Base-by-base conservation (phyloP, 2,888 invertebrate genomes). In the Xestia rhomboidea region DNA sequence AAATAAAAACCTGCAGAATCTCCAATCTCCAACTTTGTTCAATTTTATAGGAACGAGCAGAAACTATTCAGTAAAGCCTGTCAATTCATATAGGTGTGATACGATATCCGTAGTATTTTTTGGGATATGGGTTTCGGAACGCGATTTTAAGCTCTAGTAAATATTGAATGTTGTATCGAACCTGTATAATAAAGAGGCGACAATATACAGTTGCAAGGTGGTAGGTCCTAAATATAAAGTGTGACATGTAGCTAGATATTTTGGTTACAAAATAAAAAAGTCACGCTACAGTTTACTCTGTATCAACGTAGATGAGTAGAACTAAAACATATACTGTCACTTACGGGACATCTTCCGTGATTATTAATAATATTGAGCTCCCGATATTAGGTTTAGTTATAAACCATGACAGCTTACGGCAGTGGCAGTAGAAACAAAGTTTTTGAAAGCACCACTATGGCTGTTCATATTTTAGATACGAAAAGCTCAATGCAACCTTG, bases 101-200 rank as follows among this genome's bases (percentile, higher is more conserved):
- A 44, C 30, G 8, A 44, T 71, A 79, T 44, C 51, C 21, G 7
- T 27, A 41, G 18, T 44, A 51, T 44, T 44, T 54, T 41, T 44
- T 51, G 10, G 51, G 18, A 51, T 34, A 51, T 24, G 24, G 62
- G n/a, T 7, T 13, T 27, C 15, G 15, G 34, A 13, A 44, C 44
- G 63, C 5, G 18, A 18, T 72, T 80, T 71, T 41, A 49, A 60
- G 15, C 68, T 79, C n/a, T 60, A 38, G 41, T 80, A 51, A 77
- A 77, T 80, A 60, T 80, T 77, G 24, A 51, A 80, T 77, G 49
- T 62, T 27, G 71, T 27, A 71, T 34, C 41, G 44, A 71, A 34
- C 34, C 21, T n/a, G 51, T 24, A 38, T 60, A 21, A 21, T 49
- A 60, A 3, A 68, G 10, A 0, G 30, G 8, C 0, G 18, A 34